Conservation (phyloP, 2,797 vertebrate species). For the Eupleurogrammus muticus region DNA sequence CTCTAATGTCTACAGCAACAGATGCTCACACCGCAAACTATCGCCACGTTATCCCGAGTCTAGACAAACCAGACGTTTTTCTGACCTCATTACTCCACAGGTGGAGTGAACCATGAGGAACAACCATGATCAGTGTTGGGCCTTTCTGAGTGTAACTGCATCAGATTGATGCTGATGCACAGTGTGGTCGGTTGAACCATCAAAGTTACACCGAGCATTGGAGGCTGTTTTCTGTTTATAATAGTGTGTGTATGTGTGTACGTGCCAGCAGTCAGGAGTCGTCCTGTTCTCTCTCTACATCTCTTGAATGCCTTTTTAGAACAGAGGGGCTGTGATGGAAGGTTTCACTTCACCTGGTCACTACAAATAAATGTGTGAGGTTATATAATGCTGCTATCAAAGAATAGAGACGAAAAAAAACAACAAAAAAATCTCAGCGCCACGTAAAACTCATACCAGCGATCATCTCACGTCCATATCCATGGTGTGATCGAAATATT, state of each 20-base stretch:
- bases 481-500: not conserved
- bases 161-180: not conserved
- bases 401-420: no score
- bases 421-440: no score
- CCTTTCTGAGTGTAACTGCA: not conserved
- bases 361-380: not conserved
- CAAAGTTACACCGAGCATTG: not conserved
- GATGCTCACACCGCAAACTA: not conserved
- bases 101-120: constrained; percentile 1
- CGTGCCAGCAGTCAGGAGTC: not conserved
- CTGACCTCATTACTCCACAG: constrained; percentile 40
- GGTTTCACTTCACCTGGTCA: not conserved
- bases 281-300: not conserved
- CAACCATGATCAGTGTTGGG: not conserved
- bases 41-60: constrained; percentile 28
- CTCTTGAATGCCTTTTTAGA: not conserved
- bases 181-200: not conserved
- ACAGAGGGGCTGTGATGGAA: not conserved
- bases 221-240: constrained; percentile 23
- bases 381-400: not conserved
- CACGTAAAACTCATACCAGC: no score
- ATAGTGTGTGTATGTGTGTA: not conserved
- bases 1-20: not conserved
- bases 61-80: constrained; percentile 66
- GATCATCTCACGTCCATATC: no score